Conservation (phyloP, 2,113 vertebrate species). For the Elgaria multicarinata region DNA sequence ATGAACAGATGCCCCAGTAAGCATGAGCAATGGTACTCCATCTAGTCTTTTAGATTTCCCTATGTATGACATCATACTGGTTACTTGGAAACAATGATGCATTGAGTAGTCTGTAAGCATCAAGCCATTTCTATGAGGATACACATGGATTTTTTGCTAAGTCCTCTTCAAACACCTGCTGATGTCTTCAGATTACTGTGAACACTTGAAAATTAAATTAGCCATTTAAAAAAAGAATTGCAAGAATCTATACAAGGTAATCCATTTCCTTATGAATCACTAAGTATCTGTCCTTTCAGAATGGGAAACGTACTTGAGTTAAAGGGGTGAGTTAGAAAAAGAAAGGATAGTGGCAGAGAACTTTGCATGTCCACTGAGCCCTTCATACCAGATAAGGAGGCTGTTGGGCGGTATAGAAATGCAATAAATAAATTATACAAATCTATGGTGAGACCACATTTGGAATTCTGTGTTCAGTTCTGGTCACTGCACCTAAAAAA, state of each 20-base stretch:
- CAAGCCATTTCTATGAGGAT: conserved; percentile 9
- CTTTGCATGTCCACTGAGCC: background rate
- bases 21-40: background rate
- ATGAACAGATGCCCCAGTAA: background rate
- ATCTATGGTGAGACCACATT: too few species aligned
- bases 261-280: conserved; percentile 29
- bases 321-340: background rate
- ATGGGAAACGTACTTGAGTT: background rate
- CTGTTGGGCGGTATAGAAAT: too few species aligned
- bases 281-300: too few species aligned
- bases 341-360: background rate
- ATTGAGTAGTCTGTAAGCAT: conserved; percentile 13
- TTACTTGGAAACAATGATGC: conserved; percentile 4
- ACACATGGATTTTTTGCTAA: conserved; percentile 18
- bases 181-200: background rate
- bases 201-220: conserved; percentile 16
- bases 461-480: too few species aligned
- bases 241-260: conserved; percentile 36
- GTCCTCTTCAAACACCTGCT: conserved; percentile 2
- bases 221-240: conserved; percentile 27
- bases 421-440: too few species aligned
- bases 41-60: conserved; percentile 14
- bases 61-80: background rate
- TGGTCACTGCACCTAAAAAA: too few species aligned
- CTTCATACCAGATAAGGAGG: background rate